These are phyloP conservation scores for Mesembrinibis cayennensis DNA, from an alignment of 2,113 vertebrate species.

Conservation along the genomic window DNA sequence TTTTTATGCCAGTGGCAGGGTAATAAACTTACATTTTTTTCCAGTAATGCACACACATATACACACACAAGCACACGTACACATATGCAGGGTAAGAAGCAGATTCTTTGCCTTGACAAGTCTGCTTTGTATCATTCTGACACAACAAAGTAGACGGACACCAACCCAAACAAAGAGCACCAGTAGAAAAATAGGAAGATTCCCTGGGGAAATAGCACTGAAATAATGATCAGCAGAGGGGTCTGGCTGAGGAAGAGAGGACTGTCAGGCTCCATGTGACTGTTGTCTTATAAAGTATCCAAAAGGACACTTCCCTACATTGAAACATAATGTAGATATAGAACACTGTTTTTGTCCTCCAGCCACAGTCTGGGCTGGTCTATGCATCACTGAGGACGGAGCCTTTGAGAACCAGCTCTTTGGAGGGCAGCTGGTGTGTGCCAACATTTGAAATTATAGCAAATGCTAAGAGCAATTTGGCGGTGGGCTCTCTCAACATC, in stretches of 20 bases:
- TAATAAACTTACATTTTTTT: background rate
- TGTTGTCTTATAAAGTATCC: background rate
- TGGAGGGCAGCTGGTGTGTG: background rate
- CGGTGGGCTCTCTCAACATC: rapidly evolving
- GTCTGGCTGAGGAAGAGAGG: background rate
- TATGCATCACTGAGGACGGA: background rate
- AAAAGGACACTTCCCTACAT: background rate
- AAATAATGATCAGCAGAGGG: background rate
- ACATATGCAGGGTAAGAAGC: rapidly evolving
- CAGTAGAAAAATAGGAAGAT: background rate
- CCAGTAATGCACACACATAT: rapidly evolving
- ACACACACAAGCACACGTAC: background rate
- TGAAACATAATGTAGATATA: background rate
- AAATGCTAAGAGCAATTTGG: background rate
- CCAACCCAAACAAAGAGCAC: background rate
- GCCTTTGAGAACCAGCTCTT: background rate
- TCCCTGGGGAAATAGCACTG: background rate
- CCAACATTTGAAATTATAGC: background rate
- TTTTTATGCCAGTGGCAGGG: background rate
- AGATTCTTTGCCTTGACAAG: background rate
- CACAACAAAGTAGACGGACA: background rate
- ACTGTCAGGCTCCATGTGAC: background rate
- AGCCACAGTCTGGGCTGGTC: background rate
- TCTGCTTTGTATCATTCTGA: background rate
- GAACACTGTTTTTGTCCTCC: background rate